Percentiles rank a stretch among this genome's conserved stretches.
These are phyloP conservation scores for Sebastes variabilis DNA, from an alignment of 2,797 vertebrate genomes.

Conservation along the genomic window DNA sequence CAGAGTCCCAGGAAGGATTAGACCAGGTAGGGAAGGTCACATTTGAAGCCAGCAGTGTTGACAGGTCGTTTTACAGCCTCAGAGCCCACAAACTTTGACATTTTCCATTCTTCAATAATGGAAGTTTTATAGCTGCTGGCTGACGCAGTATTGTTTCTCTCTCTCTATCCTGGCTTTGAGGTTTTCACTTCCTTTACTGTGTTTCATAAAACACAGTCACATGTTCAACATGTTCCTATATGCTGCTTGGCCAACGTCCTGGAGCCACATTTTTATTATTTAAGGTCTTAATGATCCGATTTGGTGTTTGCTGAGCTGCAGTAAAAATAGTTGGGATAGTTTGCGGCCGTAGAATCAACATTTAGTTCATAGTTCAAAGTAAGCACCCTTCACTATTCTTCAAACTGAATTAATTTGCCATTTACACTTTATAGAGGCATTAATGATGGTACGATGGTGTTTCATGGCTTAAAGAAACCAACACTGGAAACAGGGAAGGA, in stretches of 20 bases:
- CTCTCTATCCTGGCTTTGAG: background rate
- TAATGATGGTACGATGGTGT: background rate
- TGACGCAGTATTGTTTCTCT: background rate
- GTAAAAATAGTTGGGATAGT: background rate
- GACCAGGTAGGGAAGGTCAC: background rate
- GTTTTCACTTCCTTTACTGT: background rate
- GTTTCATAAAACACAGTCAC: background rate
- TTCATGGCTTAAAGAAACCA: background rate
- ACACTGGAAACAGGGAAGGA: too few species aligned
- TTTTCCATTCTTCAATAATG: slow-evolving; percentile 2
- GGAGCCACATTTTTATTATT: background rate
- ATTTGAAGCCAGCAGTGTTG: background rate
- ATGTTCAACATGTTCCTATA: background rate
- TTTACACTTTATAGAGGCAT: too few species aligned
- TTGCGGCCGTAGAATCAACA: background rate
- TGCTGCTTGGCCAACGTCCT: background rate
- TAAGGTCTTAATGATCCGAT: background rate
- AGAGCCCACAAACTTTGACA: background rate
- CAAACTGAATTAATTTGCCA: background rate
- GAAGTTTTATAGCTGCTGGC: background rate
- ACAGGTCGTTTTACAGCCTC: background rate
- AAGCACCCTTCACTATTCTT: background rate
- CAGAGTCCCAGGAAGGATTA: background rate
- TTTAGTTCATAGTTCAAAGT: background rate
- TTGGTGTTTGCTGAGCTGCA: background rate